Percentiles rank a stretch among this genome's conserved stretches.
phyloP scores from a whole-genome alignment of 2,888 invertebrate species.

The Erebia aethiops region DNA sequence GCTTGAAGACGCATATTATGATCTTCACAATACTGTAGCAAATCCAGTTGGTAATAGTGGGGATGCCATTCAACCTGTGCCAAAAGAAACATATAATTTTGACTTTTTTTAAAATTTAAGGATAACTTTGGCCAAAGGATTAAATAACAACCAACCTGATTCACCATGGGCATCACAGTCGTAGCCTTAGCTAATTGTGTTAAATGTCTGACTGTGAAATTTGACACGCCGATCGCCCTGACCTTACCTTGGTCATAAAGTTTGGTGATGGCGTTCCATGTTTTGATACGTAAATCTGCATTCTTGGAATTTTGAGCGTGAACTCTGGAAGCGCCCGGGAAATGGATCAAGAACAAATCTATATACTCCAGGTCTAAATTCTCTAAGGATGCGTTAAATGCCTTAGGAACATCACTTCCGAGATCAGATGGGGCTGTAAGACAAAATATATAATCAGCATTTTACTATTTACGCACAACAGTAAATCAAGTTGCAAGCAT shows the following conservation, averaged over 20 bases:
- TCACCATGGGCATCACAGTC: conserved; percentile 86
- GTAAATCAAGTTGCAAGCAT: background rate
- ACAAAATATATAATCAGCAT: background rate
- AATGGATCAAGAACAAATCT: conserved; percentile 92
- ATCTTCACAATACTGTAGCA: conserved; percentile 85
- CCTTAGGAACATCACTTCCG: conserved; percentile 63
- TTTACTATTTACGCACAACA: too few relatives aligned
- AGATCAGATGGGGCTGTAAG: conserved; percentile 57
- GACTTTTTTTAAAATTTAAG: background rate
- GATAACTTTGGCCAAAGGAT: background rate
- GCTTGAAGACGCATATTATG: conserved; percentile 89
- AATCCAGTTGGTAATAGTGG: conserved; percentile 84
- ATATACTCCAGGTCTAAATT: conserved; percentile 86
- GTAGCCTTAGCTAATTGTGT: conserved; percentile 82
- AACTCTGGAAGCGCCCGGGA: conserved; percentile 86
- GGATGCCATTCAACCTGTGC: conserved; percentile 90
- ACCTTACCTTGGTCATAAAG: conserved; percentile 84
- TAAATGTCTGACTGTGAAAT: conserved; percentile 88
- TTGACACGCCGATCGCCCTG: conserved; percentile 91
- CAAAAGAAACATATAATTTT: conserved; percentile 25
- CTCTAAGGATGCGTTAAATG: conserved; percentile 83
- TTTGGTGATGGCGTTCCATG: conserved; percentile 87
- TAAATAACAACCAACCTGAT: conserved; percentile 83
- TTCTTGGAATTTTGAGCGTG: conserved; percentile 64
- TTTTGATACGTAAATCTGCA: conserved; percentile 78